Conservation (phyloP, 2,113 vertebrate species). For the Balaeniceps rex region DNA sequence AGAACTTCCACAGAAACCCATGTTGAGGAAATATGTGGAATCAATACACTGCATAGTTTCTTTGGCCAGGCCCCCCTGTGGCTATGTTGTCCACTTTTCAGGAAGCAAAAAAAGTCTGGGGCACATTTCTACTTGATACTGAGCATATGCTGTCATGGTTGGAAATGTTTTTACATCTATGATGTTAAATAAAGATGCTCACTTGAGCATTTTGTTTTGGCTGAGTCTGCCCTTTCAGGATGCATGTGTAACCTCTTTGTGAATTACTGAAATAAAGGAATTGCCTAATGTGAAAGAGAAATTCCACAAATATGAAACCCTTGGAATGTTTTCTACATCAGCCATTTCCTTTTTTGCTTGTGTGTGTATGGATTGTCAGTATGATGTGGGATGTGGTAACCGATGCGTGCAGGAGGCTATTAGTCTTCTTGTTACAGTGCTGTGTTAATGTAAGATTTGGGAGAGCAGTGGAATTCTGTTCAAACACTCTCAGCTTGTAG, state of each 20-base stretch:
- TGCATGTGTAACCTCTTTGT: conserved; percentile 11
- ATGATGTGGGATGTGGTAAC: conserved; percentile 19
- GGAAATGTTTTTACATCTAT: background rate
- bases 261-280: conserved; percentile 45
- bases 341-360: conserved; percentile 28
- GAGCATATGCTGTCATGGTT: background rate
- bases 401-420: background rate
- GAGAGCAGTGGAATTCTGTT: background rate
- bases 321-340: conserved; percentile 52
- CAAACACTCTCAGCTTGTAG: background rate
- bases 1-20: background rate
- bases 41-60: background rate
- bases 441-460: background rate
- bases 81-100: background rate
- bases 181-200: conserved; percentile 2
- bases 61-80: background rate
- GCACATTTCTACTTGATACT: background rate
- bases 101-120: background rate
- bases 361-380: background rate
- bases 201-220: conserved; percentile 17
- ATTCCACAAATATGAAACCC: conserved; percentile 39
- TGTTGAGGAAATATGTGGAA: background rate
- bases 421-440: conserved; percentile 1
- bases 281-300: conserved; percentile 30
- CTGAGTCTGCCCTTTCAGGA: conserved; percentile 39